Conservation (phyloP, 1,140 invertebrate genomes). For the Lasaia peninsularis region DNA sequence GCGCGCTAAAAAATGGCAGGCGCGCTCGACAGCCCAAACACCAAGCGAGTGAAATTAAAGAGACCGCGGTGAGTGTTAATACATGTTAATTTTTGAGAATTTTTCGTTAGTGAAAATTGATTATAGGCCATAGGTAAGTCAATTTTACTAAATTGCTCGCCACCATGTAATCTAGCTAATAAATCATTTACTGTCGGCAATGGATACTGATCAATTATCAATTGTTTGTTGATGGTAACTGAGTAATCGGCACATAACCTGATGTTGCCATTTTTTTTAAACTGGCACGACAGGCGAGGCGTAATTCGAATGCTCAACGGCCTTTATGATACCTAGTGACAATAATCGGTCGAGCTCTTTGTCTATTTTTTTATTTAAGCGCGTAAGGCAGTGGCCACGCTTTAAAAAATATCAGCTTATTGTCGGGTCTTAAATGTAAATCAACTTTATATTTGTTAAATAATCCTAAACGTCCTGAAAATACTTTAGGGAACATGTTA, state of each 20-base stretch:
- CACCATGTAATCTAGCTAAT: constrained; percentile 28
- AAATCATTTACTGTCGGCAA: constrained; percentile 29
- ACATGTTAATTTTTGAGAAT: constrained; percentile 26
- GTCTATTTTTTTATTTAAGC: not conserved
- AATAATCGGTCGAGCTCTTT: not conserved
- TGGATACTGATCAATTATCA: constrained; percentile 27
- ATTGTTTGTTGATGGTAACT: constrained; percentile 26
- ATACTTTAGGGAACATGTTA: constrained; percentile 1
- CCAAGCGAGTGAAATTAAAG: constrained; percentile 27
- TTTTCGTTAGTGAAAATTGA: constrained; percentile 23
- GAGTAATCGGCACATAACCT: constrained; percentile 30
- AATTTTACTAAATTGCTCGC: constrained; percentile 26
- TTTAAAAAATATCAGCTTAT: constrained; percentile 21
- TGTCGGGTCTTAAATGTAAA: constrained; percentile 16
- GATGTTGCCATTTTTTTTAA: constrained; percentile 25
- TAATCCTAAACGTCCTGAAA: constrained; percentile 17
- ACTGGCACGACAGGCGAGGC: constrained; percentile 23
- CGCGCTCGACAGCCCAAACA: constrained; percentile 28
- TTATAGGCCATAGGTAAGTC: constrained; percentile 30
- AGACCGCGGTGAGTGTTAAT: constrained; percentile 32
- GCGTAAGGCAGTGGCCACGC: constrained; percentile 19
- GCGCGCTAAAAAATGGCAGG: constrained; percentile 38
- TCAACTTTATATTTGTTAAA: constrained; percentile 22
- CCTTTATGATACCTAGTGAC: constrained; percentile 16
- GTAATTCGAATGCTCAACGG: constrained; percentile 24